These are phyloP conservation scores for Cataglyphis altisquamis DNA, from an alignment of 2,888 invertebrate genomes.

Conservation along the genomic window DNA sequence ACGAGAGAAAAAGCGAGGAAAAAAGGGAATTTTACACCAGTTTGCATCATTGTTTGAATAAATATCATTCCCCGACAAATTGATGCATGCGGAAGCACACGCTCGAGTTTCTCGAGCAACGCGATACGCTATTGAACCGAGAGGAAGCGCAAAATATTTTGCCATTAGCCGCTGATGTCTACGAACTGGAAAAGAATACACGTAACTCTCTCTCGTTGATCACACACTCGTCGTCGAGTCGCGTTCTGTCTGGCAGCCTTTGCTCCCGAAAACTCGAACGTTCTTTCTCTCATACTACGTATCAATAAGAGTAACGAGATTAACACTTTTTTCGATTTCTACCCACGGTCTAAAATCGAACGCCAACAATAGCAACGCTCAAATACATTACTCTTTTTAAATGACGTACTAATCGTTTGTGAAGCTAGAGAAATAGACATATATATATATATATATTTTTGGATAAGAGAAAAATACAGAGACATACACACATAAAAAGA, in stretches of 20 bases:
- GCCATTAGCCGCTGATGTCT: constrained; percentile 26
- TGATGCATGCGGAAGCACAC: constrained; percentile 37
- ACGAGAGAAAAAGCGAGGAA: background rate
- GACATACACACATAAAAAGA: background rate
- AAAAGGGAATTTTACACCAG: constrained; percentile 7
- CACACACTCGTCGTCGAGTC: constrained; percentile 1
- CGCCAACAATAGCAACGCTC: constrained; percentile 10
- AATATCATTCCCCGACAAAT: constrained; percentile 34
- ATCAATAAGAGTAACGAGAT: constrained; percentile 49
- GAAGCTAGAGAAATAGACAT: background rate
- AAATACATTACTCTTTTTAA: background rate
- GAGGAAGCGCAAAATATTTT: constrained; percentile 48
- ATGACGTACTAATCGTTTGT: background rate
- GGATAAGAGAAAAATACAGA: background rate
- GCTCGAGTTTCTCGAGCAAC: constrained; percentile 34
- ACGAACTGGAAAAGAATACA: constrained; percentile 21
- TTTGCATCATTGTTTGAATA: constrained; percentile 36
- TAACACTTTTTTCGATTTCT: constrained; percentile 7
- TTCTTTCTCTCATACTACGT: constrained; percentile 45
- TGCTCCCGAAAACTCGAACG: constrained; percentile 62
- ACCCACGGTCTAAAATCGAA: constrained; percentile 27
- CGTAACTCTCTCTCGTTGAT: background rate
- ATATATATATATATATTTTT: background rate
- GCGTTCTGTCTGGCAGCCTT: constrained; percentile 57
- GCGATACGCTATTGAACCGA: constrained; percentile 17